Evolutionary conservation across 2,113 vertebrate genomes (phyloP).

Genomic region (Callocephalon fimbriatum): DNA sequence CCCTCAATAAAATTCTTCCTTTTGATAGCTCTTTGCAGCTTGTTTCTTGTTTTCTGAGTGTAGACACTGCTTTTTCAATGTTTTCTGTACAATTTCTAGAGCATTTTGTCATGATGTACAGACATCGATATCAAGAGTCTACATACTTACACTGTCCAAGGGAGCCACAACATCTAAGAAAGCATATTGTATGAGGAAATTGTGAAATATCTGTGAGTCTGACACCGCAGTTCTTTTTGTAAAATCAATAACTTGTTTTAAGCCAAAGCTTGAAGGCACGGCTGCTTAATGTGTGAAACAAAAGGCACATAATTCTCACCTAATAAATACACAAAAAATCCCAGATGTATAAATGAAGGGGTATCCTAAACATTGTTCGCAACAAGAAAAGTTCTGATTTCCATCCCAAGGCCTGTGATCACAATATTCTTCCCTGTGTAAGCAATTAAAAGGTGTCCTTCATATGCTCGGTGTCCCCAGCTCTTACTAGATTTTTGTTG

Average conservation of each 20-base stretch:
- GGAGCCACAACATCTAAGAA: not conserved
- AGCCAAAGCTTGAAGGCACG: not conserved
- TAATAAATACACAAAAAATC: not conserved
- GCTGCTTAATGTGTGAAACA: not conserved
- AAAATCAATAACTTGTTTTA: not conserved
- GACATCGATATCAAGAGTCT: not conserved
- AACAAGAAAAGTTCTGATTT: not conserved
- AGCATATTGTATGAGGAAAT: not conserved
- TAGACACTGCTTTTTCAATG: not conserved
- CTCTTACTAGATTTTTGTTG: not conserved
- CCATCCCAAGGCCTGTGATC: not conserved
- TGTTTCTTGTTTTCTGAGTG: not conserved
- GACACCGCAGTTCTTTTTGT: not conserved
- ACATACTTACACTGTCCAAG: not conserved
- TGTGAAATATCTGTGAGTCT: not conserved
- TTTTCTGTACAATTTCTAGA: not conserved
- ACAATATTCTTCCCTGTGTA: not conserved
- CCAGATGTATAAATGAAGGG: not conserved
- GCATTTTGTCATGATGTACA: not conserved
- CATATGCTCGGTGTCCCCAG: not conserved
- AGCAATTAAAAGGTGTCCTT: not conserved
- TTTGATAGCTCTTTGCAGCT: not conserved
- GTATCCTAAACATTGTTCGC: not conserved
- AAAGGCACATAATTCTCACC: not conserved
- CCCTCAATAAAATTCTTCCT: not conserved